A percentile compares a stretch with the other conserved stretches of the same genome.
These are phyloP conservation scores for Drosophila suzukii DNA, from an alignment of 1,140 invertebrate genomes.

Conservation along the genomic window DNA sequence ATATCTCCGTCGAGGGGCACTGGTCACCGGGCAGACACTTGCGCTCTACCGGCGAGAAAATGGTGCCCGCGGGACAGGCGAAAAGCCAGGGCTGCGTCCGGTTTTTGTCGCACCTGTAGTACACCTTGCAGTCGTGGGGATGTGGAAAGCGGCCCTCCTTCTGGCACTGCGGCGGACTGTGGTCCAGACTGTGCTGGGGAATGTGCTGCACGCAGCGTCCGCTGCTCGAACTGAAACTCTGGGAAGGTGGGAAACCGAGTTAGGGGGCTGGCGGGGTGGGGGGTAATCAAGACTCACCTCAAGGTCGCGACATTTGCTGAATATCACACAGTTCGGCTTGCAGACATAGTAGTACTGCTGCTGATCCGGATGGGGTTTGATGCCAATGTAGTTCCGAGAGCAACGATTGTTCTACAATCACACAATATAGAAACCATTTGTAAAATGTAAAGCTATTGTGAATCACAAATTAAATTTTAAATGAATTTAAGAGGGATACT, in stretches of 20 bases:
- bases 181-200: background rate
- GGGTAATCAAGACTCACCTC: constrained; percentile 43
- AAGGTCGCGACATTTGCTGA: constrained; percentile 77
- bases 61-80: constrained; percentile 69
- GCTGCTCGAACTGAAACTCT: constrained; percentile 66
- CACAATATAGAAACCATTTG: background rate
- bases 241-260: background rate
- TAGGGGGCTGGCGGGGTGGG: background rate
- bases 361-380: constrained; percentile 80
- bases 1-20: constrained; percentile 74
- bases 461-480: too few relatives aligned
- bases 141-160: constrained; percentile 76
- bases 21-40: constrained; percentile 69
- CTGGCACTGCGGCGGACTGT: constrained; percentile 35
- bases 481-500: too few relatives aligned
- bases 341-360: constrained; percentile 84
- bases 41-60: constrained; percentile 64
- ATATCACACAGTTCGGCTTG: constrained; percentile 75
- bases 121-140: constrained; percentile 66
- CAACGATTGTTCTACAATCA: constrained; percentile 73
- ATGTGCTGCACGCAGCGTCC: constrained; percentile 56
- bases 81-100: constrained; percentile 57
- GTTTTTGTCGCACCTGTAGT: constrained; percentile 78
- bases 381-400: constrained; percentile 76
- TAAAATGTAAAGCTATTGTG: too few relatives aligned